phyloP scores from a whole-genome alignment of 2,113 vertebrate genomes.

The Serinus canaria region DNA sequence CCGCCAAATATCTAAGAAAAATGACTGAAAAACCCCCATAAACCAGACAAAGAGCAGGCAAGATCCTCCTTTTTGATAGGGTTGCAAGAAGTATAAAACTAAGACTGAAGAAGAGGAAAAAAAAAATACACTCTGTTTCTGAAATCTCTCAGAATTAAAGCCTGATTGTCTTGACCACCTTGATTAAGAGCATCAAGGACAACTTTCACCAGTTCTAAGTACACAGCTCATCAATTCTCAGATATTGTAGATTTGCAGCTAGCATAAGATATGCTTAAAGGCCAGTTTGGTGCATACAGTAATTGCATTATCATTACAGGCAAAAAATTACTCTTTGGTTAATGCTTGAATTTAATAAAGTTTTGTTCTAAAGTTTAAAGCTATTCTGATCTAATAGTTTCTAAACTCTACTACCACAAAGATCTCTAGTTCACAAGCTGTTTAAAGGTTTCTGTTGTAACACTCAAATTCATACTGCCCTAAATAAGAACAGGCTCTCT shows the following conservation, averaged over 20 bases:
- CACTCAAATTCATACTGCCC: background rate
- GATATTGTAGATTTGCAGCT: background rate
- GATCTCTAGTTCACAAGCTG: background rate
- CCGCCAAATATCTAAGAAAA: background rate
- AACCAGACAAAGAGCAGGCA: background rate
- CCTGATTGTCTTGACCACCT: background rate
- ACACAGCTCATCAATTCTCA: background rate
- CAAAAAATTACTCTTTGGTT: background rate
- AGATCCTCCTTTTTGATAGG: background rate
- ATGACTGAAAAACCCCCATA: background rate
- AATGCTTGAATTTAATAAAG: background rate
- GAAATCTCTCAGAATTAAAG: background rate
- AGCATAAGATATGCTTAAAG: background rate
- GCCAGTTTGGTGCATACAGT: background rate
- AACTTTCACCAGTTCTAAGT: background rate
- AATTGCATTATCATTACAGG: background rate
- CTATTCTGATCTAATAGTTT: background rate
- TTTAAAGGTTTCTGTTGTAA: background rate
- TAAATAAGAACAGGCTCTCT: background rate
- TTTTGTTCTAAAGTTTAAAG: background rate
- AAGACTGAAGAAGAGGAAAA: background rate
- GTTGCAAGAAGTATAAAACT: background rate
- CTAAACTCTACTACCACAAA: background rate
- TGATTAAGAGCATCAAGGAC: background rate
- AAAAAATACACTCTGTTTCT: background rate